Percentiles rank a stretch among this genome's conserved stretches.
phyloP scores from a whole-genome alignment of 1,140 invertebrate species.

The Ceratoteleas bidentatus region DNA sequence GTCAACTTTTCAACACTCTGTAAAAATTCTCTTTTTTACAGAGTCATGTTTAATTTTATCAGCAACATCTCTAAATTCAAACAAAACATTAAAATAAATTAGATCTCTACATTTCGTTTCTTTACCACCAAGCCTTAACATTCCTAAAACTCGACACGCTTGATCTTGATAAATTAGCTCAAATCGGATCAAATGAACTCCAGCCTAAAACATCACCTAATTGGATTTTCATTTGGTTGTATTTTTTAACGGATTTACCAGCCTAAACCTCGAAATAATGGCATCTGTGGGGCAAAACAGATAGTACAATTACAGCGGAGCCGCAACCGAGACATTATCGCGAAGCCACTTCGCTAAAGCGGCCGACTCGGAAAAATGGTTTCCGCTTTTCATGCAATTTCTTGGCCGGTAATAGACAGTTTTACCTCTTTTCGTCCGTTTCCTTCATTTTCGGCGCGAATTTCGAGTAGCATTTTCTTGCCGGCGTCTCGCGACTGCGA shows the following conservation, averaged over 20 bases:
- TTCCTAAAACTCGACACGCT: too few species aligned
- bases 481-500: conserved; percentile 32
- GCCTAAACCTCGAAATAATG: background rate
- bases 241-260: background rate
- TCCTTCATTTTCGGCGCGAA: background rate
- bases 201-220: too few species aligned
- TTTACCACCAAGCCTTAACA: too few species aligned
- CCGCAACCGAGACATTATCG: conserved; percentile 39
- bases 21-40: too few species aligned
- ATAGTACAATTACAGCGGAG: conserved; percentile 35
- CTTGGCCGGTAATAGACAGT: conserved; percentile 11
- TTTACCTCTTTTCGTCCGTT: conserved; percentile 7
- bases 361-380: conserved; percentile 28
- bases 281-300: conserved; percentile 14
- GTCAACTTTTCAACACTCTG: too few species aligned
- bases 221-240: too few species aligned
- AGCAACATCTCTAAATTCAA: too few species aligned
- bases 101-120: too few species aligned
- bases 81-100: too few species aligned
- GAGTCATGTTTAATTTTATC: too few species aligned
- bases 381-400: conserved; percentile 13
- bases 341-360: conserved; percentile 38
- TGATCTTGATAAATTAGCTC: too few species aligned
- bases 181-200: too few species aligned
- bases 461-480: conserved; percentile 30